Percentiles rank a stretch among this genome's conserved stretches.
Conservation (phyloP, 2,888 invertebrate species). For the Trachelus troglodyta region DNA sequence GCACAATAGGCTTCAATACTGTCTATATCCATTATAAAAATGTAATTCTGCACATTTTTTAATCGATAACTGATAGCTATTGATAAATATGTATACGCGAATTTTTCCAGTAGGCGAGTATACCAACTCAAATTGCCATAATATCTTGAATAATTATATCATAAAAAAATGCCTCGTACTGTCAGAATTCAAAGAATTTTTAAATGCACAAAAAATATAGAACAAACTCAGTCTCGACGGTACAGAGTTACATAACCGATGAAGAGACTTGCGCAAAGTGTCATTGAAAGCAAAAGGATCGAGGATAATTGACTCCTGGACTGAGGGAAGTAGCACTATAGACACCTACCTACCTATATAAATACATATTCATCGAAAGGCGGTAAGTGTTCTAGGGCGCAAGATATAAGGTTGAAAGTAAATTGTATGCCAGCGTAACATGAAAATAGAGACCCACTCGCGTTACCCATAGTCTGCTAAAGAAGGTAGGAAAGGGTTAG, state of each 20-base stretch:
- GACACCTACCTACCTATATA: background rate
- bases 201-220: no score
- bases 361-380: background rate
- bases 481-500: background rate
- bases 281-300: no score
- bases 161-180: no score
- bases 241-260: no score
- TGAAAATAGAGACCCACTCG: constrained; percentile 7
- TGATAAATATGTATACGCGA: background rate
- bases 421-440: background rate
- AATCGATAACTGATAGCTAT: background rate
- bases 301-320: background rate
- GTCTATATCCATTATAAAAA: background rate
- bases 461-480: background rate
- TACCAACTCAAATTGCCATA: background rate
- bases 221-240: no score
- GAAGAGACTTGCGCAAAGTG: no score
- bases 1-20: background rate
- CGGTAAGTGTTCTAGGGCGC: background rate
- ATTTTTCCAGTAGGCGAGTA: background rate
- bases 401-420: background rate
- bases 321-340: background rate
- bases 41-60: background rate
- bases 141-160: no score
- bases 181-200: no score